Evolutionary conservation across 1,140 invertebrate genomes (phyloP), one percentile per base, ranked within the genome.

Genomic region (Ladona fulva): DNA sequence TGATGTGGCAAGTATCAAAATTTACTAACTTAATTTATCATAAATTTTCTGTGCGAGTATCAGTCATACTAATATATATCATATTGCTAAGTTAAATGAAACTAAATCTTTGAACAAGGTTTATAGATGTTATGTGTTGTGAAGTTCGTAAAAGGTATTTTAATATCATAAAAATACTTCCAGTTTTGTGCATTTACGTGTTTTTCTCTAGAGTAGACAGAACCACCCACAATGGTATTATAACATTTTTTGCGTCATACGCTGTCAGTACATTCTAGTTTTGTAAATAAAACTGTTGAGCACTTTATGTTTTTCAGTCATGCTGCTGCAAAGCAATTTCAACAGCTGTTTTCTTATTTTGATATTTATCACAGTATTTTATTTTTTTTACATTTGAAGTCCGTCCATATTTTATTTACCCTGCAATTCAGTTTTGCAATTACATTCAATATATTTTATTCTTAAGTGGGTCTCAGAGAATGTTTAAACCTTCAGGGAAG

Each of bases 401-500:
- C 52, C 52, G 52, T 66, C 52, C 52, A 66, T 66, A 66, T 22
- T 66, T 66, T 66, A 66, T 66, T 66, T 66, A 16, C n/a, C n/a
- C 14, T 66, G 52, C 52, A 66, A 66, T 66, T 66, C 3, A 66
- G 5, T 19, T 66, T 16, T 66, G 12, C 52, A 66, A 66, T 66
- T 37, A 37, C 52, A 66, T 6, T 66, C 52, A 66, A 5, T 66
- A 66, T 19, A 66, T 66, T 37, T 37, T 37, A 22, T 66, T 66
- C 14, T 66, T 66, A 66, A 66, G n/a, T 66, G 52, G 52, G 52
- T 66, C 3, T 66, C 52, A 19, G n/a, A 66, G n/a, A 22, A 19
- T 66, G n/a, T 3, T 19, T 16, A 22, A 66, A 66, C n/a, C 52
- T 66, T 66, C n/a, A 19, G 52, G 52, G 52, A 66, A 66, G 52